phyloP scores from a whole-genome alignment of 2,888 invertebrate species.

The Junonia oenone region DNA sequence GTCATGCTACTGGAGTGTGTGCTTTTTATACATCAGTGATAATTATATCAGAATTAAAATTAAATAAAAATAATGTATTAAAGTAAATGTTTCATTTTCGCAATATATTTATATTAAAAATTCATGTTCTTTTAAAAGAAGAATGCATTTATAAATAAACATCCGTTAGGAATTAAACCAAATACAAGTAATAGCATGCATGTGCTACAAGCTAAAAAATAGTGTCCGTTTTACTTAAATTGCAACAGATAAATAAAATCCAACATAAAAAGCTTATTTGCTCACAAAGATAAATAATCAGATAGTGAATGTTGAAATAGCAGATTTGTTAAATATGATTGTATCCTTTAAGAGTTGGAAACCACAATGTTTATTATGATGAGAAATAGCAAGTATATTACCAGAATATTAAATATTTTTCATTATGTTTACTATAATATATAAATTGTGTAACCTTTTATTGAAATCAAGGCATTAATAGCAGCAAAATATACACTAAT shows the following conservation, averaged over 20 bases:
- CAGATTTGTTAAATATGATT: no score
- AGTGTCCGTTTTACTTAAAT: not conserved
- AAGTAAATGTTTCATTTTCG: not conserved
- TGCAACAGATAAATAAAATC: not conserved
- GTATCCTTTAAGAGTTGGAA: no score
- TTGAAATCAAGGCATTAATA: not conserved
- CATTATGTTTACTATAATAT: no score
- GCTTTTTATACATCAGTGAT: not conserved
- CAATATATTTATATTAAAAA: not conserved
- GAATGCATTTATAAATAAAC: no score
- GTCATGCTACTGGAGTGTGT: not conserved
- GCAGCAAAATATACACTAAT: not conserved
- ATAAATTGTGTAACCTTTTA: not conserved
- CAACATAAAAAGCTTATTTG: no score
- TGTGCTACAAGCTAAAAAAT: not conserved
- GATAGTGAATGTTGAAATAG: no score
- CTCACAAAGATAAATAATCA: no score
- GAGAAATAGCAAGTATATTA: no score
- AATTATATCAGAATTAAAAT: no score
- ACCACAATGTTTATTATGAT: no score
- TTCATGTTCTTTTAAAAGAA: no score
- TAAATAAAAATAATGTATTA: not conserved
- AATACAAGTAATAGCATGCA: not conserved
- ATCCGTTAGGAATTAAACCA: not conserved
- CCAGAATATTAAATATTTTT: no score